Base-by-base conservation (phyloP, 2,113 vertebrate species). In the Cryptoleucopteryx plumbea region DNA sequence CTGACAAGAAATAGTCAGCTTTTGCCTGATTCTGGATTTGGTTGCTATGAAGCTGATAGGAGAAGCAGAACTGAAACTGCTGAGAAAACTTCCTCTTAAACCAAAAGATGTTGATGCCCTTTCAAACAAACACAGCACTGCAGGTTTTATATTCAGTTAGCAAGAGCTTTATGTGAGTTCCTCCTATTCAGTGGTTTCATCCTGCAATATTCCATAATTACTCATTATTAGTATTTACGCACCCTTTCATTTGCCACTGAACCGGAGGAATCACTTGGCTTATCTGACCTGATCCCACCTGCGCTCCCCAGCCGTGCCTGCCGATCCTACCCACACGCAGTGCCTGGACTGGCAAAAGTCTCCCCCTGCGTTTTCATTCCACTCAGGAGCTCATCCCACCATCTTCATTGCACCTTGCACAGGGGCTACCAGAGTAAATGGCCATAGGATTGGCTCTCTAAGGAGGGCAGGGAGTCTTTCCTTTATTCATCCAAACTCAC, bases 21-120 rank as follows among this genome's bases (percentile, higher is more conserved):
- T 79, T 80, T 93, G 82, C 40, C 62, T 55, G 53, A 42, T 93
- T 86, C 82, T 82, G 47, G 70, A 67, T 88, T 92, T 83, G 31
- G 32, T 82, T 92, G 82, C 61, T 78, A 14, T 56, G 45, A 95
- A 71, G 77, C 75, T 78, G 48, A 36, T 13, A 56, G 32, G 42
- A 82, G 58, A 94, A 93, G 56, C 66, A 95, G 93, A 97, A 96
- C 79, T 89, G 58, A 96, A 97, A 96, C 58, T 90, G 68, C 85
- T 96, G 82, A 80, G 65, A 79, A 91, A 58, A 93, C 32, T 82
- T 85, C 29, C 47, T 79, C 61, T 73, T 82, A 27, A 25, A 66
- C 29, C 36, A 72, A 72, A 92, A 85, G 2, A 61, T 36, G 80
- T 67, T 11, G 8, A 23, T 77, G n/a, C 26, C 22, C 47, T 86